Evolutionary conservation across 2,797 vertebrate genomes (phyloP).

Genomic region (Periophthalmus magnuspinnatus): DNA sequence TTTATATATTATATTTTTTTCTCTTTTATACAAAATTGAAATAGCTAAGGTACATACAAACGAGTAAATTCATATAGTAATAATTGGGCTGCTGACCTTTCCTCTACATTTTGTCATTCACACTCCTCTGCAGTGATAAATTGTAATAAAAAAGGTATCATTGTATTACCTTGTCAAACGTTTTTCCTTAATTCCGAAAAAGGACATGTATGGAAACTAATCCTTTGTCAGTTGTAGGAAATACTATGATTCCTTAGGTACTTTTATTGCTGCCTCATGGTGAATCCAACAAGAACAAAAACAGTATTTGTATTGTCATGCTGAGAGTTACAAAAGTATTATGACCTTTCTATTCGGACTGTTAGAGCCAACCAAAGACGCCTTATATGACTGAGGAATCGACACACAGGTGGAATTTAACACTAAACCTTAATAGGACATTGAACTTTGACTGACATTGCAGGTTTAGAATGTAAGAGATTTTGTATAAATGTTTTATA

Average conservation of each 20-base stretch:
- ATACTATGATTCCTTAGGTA: constrained; percentile 13
- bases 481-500: constrained; percentile 75
- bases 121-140: constrained; percentile 10
- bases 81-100: constrained; percentile 15
- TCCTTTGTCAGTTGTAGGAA: constrained; percentile 31
- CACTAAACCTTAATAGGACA: constrained; percentile 66
- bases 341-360: constrained; percentile 33
- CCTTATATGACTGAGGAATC: constrained; percentile 57
- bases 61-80: constrained; percentile 14
- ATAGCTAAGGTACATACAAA: constrained; percentile 43
- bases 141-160: constrained; percentile 41
- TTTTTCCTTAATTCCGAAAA: constrained; percentile 48
- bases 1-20: not conserved
- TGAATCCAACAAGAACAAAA: not conserved
- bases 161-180: constrained; percentile 38
- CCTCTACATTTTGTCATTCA: constrained; percentile 7
- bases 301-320: not conserved
- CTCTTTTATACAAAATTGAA: constrained; percentile 32
- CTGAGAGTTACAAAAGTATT: constrained; percentile 25
- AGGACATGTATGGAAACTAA: constrained; percentile 23
- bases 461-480: constrained; percentile 78
- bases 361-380: constrained; percentile 80
- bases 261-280: not conserved
- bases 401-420: constrained; percentile 68
- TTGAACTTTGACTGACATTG: constrained; percentile 70